These are phyloP conservation scores for Entomobrya multifasciata DNA, from an alignment of 2,888 invertebrate genomes.

Conservation along the genomic window DNA sequence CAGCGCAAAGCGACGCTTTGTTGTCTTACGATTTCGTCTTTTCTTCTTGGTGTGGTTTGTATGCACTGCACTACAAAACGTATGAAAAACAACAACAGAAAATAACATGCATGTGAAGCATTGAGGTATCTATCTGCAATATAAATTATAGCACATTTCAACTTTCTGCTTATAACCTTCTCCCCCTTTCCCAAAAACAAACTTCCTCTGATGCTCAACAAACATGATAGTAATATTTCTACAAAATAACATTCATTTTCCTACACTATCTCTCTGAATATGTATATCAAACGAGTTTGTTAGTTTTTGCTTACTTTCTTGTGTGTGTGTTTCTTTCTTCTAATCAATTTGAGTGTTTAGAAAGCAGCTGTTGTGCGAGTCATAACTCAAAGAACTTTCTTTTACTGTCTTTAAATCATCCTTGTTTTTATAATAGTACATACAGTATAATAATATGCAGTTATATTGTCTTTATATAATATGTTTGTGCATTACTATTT, in stretches of 20 bases:
- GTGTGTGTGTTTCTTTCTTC: background rate
- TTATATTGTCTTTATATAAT: too few species aligned
- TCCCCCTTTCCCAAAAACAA: background rate
- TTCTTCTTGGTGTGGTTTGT: background rate
- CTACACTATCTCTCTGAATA: too few species aligned
- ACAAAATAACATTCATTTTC: background rate
- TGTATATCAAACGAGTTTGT: too few species aligned
- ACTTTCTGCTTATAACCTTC: background rate
- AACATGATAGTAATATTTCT: too few species aligned
- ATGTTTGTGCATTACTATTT: too few species aligned
- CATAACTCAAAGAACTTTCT: conserved; percentile 46
- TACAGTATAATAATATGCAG: background rate
- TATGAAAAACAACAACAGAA: background rate
- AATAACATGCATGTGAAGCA: background rate
- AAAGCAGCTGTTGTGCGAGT: conserved; percentile 42
- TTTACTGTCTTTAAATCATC: conserved; percentile 19
- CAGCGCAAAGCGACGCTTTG: too few species aligned
- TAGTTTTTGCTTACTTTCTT: background rate
- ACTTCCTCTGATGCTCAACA: background rate
- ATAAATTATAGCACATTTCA: background rate
- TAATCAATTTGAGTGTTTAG: conserved; percentile 45
- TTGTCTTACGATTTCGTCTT: background rate
- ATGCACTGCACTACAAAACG: conserved; percentile 4
- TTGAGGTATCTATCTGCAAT: background rate
- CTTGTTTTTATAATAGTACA: background rate